Evolutionary conservation across 2,113 vertebrate genomes (phyloP).

Genomic region (Prunella himalayana): DNA sequence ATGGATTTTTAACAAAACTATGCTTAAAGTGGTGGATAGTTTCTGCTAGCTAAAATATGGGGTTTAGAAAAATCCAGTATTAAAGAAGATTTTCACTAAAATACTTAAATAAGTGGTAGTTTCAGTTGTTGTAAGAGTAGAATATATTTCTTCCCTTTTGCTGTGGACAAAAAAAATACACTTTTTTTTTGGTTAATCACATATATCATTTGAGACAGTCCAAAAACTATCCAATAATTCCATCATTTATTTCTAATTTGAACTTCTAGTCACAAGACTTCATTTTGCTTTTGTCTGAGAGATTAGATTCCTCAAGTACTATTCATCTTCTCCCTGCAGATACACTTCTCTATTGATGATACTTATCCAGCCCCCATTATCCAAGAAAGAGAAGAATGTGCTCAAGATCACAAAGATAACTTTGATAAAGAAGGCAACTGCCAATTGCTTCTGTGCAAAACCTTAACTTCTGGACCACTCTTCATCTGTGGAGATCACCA

Average conservation of each 20-base stretch:
- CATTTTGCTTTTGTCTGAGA: not conserved
- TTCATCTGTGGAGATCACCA: not conserved
- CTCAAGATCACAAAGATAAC: not conserved
- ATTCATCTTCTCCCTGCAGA: not conserved
- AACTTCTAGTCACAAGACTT: not conserved
- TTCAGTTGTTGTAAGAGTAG: not conserved
- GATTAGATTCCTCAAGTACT: not conserved
- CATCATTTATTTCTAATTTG: not conserved
- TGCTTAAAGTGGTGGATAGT: not conserved
- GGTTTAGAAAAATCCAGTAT: not conserved
- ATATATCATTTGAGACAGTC: not conserved
- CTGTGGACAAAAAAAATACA: not conserved
- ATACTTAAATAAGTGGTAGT: not conserved
- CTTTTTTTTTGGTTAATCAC: not conserved
- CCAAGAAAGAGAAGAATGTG: not conserved
- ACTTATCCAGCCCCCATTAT: not conserved
- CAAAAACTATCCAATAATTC: not conserved
- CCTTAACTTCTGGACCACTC: not conserved
- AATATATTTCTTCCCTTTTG: not conserved
- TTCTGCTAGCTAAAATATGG: not conserved
- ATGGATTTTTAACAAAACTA: not conserved
- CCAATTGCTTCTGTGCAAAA: not conserved
- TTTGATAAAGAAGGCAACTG: not conserved
- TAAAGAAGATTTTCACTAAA: not conserved
- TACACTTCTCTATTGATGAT: not conserved